Conservation (phyloP, 2,113 vertebrate species). For the Anarrhichthys ocellatus region DNA sequence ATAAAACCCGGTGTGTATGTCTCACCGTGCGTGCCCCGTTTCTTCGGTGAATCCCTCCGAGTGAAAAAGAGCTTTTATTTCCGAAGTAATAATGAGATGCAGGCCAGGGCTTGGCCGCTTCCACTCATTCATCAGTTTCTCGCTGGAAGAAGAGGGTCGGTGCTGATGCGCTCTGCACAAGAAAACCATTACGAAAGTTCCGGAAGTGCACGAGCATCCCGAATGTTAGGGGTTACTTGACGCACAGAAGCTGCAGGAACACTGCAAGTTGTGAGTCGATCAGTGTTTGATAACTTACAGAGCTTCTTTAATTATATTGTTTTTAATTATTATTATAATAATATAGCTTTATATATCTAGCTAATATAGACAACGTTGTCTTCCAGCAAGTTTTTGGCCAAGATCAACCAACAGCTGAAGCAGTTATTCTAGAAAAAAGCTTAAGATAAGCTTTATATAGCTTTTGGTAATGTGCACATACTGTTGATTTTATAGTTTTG, state of each 20-base stretch:
- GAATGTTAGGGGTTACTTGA: slow-evolving; percentile 26
- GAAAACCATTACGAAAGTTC: slow-evolving; percentile 71
- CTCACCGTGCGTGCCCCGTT: slow-evolving; percentile 61
- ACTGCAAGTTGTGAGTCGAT: no score
- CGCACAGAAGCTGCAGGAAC: neutral
- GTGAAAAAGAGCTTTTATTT: slow-evolving; percentile 11
- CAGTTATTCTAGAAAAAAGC: no score
- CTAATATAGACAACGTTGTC: no score
- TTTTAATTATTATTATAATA: neutral
- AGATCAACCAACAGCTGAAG: no score
- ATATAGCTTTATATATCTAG: no score
- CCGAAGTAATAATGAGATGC: slow-evolving; percentile 33
- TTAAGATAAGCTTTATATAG: no score
- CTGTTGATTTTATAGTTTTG: neutral
- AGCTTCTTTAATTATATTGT: neutral
- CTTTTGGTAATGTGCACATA: neutral
- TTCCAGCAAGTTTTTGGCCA: no score
- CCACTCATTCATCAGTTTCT: slow-evolving; percentile 67
- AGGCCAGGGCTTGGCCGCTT: slow-evolving; percentile 33
- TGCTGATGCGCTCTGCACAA: slow-evolving; percentile 51
- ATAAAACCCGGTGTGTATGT: neutral
- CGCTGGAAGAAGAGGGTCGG: slow-evolving; percentile 40
- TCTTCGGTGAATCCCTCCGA: slow-evolving; percentile 29
- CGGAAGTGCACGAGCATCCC: slow-evolving; percentile 68
- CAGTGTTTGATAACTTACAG: neutral